Percentiles rank a stretch among this genome's conserved stretches.
Conservation (phyloP, 2,888 invertebrate genomes). For the Epistrophella euchroma region DNA sequence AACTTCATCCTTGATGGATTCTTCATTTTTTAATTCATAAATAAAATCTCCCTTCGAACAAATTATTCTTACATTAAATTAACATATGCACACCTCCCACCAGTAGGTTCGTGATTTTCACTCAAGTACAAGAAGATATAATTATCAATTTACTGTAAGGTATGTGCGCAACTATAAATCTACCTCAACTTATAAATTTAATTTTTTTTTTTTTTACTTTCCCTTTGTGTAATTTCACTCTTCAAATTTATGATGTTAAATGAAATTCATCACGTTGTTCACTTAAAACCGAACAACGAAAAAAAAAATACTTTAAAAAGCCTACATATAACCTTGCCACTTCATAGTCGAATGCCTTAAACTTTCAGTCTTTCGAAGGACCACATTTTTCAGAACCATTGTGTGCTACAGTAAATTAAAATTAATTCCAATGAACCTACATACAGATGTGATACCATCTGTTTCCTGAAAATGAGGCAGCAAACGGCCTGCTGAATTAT, state of each 20-base stretch:
- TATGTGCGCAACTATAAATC: constrained; percentile 32
- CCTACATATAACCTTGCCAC: constrained; percentile 5
- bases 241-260: constrained; percentile 40
- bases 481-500: constrained; percentile 23
- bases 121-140: constrained; percentile 15
- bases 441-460: constrained; percentile 52
- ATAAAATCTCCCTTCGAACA: constrained; percentile 1
- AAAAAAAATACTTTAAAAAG: background rate
- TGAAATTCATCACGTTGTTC: constrained; percentile 51
- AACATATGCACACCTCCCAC: background rate
- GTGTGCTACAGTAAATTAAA: constrained; percentile 53
- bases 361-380: background rate
- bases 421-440: constrained; percentile 57
- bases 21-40: background rate
- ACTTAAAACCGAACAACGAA: constrained; percentile 15
- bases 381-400: constrained; percentile 14
- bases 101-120: constrained; percentile 8
- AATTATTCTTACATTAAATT: constrained; percentile 19
- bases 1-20: background rate
- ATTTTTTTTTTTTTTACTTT: constrained; percentile 17
- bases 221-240: constrained; percentile 23
- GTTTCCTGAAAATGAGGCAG: constrained; percentile 19
- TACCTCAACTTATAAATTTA: constrained; percentile 29
- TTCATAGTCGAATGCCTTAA: constrained; percentile 27
- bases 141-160: constrained; percentile 23